Evolutionary conservation across 2,888 invertebrate species (phyloP).

Genomic region (Lumbricus terrestris): DNA sequence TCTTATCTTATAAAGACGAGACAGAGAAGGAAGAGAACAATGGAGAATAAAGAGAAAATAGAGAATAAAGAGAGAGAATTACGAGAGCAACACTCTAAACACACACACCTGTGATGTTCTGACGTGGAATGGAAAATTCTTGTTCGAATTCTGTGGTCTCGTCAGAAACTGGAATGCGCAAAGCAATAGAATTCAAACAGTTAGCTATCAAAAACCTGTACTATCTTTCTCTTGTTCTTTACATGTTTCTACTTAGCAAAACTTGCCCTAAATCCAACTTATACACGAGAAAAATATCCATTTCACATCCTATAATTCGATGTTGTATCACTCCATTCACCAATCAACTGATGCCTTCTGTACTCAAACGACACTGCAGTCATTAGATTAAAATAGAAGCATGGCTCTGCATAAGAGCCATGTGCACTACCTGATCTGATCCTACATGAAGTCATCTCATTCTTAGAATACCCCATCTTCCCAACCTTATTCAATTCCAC

Average conservation of each 20-base stretch:
- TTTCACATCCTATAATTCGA: background rate
- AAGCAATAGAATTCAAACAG: background rate
- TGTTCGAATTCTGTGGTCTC: conserved; percentile 79
- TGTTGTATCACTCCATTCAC: background rate
- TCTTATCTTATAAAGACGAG: no score
- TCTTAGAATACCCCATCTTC: background rate
- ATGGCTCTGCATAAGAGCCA: no score
- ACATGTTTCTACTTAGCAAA: background rate
- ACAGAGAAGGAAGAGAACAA: background rate
- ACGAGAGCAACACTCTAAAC: background rate
- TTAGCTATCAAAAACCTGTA: background rate
- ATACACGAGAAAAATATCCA: no score
- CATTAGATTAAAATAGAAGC: no score
- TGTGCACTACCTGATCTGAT: background rate
- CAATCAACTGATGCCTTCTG: background rate
- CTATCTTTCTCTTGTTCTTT: background rate
- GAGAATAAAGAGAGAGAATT: background rate
- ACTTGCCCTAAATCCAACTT: background rate
- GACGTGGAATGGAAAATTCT: conserved; percentile 86
- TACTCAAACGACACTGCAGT: background rate
- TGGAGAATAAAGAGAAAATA: background rate
- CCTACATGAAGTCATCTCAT: background rate
- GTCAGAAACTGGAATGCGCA: conserved; percentile 63
- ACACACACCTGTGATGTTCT: conserved; percentile 71
- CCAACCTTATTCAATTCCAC: no score